Percentiles rank a stretch among this genome's conserved stretches.
These are phyloP conservation scores for Saccopteryx leptura DNA, from an alignment of 2,113 vertebrate species.

Conservation along the genomic window DNA sequence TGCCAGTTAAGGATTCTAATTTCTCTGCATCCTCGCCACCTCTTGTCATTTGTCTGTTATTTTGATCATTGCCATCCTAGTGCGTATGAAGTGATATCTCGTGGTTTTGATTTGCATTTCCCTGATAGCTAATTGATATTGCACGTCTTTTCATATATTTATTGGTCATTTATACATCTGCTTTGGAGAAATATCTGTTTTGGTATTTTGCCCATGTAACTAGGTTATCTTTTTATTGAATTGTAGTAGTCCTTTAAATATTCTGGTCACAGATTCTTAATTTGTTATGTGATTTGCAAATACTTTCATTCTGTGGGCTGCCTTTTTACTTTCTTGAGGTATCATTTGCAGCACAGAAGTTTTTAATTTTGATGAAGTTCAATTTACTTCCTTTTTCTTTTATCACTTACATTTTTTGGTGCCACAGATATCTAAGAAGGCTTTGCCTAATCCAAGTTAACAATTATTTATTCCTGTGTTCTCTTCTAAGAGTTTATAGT, in stretches of 20 bases:
- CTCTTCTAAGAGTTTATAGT: conserved; percentile 8
- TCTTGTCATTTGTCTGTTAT: conserved; percentile 4
- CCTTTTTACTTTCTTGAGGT: conserved; percentile 41
- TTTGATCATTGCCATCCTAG: not conserved
- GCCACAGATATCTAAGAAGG: not conserved
- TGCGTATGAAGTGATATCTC: not conserved
- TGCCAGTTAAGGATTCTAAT: not conserved
- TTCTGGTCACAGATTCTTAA: not conserved
- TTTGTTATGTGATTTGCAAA: conserved; percentile 2
- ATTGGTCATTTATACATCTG: conserved; percentile 24
- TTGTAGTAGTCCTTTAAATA: conserved; percentile 48
- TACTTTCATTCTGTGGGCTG: not conserved
- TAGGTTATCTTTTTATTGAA: conserved; percentile 9
- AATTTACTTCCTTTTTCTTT: not conserved
- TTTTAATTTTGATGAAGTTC: conserved; percentile 4
- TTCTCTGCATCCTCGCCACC: not conserved
- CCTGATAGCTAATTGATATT: not conserved
- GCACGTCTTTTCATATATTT: not conserved
- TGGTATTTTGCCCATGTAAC: not conserved
- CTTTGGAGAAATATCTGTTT: conserved; percentile 30
- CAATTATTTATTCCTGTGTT: not conserved
- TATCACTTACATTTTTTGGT: conserved; percentile 15
- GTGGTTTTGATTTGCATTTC: conserved; percentile 31
- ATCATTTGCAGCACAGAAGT: not conserved
- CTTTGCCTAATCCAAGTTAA: not conserved